These are phyloP conservation scores for Noturus placidus DNA, from an alignment of 2,113 vertebrate species.

Conservation along the genomic window DNA sequence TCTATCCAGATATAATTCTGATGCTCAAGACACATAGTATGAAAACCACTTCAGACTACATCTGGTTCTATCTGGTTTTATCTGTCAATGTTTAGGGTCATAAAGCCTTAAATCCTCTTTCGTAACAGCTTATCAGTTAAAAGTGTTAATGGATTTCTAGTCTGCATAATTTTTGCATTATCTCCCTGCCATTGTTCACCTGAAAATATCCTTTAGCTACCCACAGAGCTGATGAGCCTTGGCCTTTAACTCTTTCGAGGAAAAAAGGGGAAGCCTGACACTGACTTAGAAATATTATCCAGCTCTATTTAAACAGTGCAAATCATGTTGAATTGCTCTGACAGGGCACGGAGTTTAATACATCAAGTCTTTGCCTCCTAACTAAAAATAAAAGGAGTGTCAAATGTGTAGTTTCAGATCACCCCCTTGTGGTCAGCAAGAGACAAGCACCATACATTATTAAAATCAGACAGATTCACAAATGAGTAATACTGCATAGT, in stretches of 20 bases:
- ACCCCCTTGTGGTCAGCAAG: slow-evolving; percentile 22
- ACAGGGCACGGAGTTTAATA: background rate
- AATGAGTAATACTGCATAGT: background rate
- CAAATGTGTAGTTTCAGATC: background rate
- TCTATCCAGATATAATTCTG: background rate
- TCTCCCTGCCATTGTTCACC: background rate
- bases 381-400: background rate
- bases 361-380: too few species aligned
- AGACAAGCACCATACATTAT: background rate
- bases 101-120: background rate
- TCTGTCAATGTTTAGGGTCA: background rate
- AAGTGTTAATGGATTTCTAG: background rate
- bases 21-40: background rate
- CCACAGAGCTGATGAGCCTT: background rate
- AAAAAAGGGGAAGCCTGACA: background rate
- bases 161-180: background rate
- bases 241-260: background rate
- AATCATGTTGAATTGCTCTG: background rate
- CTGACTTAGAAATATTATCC: background rate
- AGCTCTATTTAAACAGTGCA: background rate
- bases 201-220: background rate
- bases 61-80: background rate
- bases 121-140: background rate
- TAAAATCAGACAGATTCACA: background rate
- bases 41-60: background rate